phyloP scores from a whole-genome alignment of 30 jellyfish, hydroid and myxozoan genomes.

The Aurelia sp. region DNA sequence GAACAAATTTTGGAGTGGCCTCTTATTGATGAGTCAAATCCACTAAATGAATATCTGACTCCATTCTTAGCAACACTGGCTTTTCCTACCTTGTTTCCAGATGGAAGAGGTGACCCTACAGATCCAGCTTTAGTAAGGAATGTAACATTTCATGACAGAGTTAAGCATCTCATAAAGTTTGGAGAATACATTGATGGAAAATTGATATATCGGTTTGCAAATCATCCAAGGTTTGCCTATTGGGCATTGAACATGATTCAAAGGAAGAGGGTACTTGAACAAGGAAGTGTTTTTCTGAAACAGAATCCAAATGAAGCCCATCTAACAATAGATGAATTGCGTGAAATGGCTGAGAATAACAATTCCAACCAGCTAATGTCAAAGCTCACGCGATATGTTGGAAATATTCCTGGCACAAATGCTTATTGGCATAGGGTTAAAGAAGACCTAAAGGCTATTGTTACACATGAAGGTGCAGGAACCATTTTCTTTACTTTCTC shows the following conservation, averaged over 20 bases:
- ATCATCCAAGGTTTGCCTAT: constrained; percentile 32
- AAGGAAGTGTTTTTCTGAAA: too few relatives aligned
- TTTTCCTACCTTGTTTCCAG: constrained; percentile 48
- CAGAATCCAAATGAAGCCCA: too few relatives aligned
- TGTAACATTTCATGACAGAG: constrained; percentile 2
- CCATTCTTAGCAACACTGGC: constrained; percentile 35
- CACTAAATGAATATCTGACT: constrained; percentile 18
- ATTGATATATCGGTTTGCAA: too few relatives aligned
- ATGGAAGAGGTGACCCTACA: constrained; percentile 30
- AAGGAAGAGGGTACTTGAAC: neutral
- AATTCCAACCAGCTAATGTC: too few relatives aligned
- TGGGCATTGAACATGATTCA: constrained; percentile 22
- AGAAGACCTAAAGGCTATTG: constrained; percentile 13
- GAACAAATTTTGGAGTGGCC: too few relatives aligned
- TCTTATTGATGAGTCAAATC: neutral
- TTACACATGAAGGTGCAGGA: constrained; percentile 25
- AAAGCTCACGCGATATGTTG: too few relatives aligned
- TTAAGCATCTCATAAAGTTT: neutral
- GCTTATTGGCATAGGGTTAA: constrained; percentile 15
- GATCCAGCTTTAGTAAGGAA: neutral
- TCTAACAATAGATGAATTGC: neutral
- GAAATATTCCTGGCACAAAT: too few relatives aligned
- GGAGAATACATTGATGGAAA: too few relatives aligned
- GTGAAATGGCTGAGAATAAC: too few relatives aligned
- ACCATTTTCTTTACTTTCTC: constrained; percentile 40